phyloP scores from a whole-genome alignment of 64 coral and sea anemone species.

The Orbicella faveolata region DNA sequence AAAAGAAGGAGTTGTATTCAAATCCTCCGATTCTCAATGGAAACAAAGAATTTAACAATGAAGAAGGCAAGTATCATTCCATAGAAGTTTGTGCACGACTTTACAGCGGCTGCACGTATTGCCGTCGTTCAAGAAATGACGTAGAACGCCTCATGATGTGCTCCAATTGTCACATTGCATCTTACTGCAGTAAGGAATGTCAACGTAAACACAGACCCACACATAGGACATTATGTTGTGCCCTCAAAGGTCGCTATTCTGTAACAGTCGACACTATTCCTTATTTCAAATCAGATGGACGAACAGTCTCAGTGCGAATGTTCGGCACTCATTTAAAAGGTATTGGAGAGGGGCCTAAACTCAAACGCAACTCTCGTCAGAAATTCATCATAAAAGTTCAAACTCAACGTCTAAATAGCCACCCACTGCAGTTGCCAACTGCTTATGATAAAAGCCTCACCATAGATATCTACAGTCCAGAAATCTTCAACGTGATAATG shows the following conservation, averaged over 20 bases:
- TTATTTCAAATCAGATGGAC: too few species aligned
- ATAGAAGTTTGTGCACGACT: background rate
- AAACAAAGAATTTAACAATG: constrained; percentile 42
- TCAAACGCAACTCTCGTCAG: constrained; percentile 20
- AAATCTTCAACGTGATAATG: constrained; percentile 79
- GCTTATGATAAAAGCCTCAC: constrained; percentile 64
- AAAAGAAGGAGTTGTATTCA: constrained; percentile 32
- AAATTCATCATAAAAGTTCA: constrained; percentile 79
- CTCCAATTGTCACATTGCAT: constrained; percentile 14
- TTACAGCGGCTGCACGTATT: constrained; percentile 50
- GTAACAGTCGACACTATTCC: too few species aligned
- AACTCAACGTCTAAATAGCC: constrained; percentile 47
- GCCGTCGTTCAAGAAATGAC: background rate
- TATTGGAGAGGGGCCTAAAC: constrained; percentile 59
- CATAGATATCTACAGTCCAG: constrained; percentile 36
- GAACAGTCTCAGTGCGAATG: background rate
- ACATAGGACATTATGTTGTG: too few species aligned
- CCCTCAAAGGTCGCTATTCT: too few species aligned
- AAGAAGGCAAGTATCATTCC: constrained; percentile 52
- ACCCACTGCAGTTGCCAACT: constrained; percentile 40
- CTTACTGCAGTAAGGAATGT: too few species aligned
- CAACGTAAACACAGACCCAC: too few species aligned
- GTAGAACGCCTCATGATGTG: background rate
- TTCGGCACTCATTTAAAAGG: constrained; percentile 71
- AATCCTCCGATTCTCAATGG: constrained; percentile 7